A percentile compares a stretch with the other conserved stretches of the same genome.
Evolutionary conservation across 2,888 invertebrate species (phyloP).

Genomic region (Oligia latruncula): DNA sequence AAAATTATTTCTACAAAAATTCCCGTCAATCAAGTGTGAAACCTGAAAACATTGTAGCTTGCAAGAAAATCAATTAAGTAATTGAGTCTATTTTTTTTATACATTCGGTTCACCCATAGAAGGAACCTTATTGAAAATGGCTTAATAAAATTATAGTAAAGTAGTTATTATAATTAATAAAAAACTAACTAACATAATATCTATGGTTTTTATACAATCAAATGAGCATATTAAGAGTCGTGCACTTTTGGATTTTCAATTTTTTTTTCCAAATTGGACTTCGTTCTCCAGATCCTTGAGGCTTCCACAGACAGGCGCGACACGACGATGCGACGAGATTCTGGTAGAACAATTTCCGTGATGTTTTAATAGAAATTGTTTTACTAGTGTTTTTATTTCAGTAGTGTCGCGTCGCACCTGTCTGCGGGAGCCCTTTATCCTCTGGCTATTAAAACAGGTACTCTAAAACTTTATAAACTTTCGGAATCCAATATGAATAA

Average conservation of each 20-base stretch:
- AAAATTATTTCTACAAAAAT: too few relatives aligned
- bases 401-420: not conserved
- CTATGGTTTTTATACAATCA: too few relatives aligned
- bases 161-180: too few relatives aligned
- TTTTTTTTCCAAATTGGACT: not conserved
- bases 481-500: not conserved
- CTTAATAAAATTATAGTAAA: too few relatives aligned
- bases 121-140: too few relatives aligned
- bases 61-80: too few relatives aligned
- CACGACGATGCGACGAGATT: not conserved
- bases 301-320: not conserved
- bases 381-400: not conserved
- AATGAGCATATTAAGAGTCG: too few relatives aligned
- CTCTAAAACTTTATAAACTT: constrained; percentile 4
- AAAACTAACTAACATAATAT: too few relatives aligned
- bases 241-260: not conserved
- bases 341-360: not conserved
- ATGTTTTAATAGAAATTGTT: not conserved
- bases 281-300: not conserved
- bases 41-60: too few relatives aligned
- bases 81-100: too few relatives aligned
- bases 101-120: too few relatives aligned
- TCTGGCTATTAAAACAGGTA: constrained; percentile 2
- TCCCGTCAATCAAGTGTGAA: too few relatives aligned
- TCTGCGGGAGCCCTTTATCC: not conserved